Evolutionary conservation across 2,797 vertebrate genomes (phyloP).

Genomic region (Premnoplex brunnescens): DNA sequence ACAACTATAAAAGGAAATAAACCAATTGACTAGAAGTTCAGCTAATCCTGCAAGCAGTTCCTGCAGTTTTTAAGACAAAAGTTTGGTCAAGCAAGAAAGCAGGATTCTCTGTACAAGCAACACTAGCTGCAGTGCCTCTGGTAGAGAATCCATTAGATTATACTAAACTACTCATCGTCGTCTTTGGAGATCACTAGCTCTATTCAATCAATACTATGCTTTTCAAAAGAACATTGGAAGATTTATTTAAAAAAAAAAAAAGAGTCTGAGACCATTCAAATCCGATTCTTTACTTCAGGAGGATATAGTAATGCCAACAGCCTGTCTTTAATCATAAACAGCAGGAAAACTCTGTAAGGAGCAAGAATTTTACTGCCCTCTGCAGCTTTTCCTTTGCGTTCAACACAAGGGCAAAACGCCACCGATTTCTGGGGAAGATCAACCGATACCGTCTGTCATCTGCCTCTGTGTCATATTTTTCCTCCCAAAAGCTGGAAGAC

Average conservation of each 20-base stretch:
- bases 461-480: background rate
- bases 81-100: background rate
- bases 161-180: background rate
- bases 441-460: background rate
- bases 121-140: background rate
- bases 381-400: slow-evolving; percentile 42
- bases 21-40: background rate
- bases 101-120: background rate
- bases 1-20: background rate
- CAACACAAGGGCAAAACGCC: slow-evolving; percentile 26
- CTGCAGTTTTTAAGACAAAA: slow-evolving; percentile 31
- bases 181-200: background rate
- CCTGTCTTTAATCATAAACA: background rate
- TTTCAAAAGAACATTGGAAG: background rate
- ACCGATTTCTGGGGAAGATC: background rate
- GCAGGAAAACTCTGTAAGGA: slow-evolving; percentile 18
- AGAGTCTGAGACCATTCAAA: background rate
- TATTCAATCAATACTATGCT: background rate
- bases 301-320: background rate
- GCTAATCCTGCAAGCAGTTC: background rate
- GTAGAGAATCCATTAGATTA: background rate
- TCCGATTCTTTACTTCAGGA: background rate
- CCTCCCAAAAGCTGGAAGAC: background rate
- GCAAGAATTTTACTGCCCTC: slow-evolving; percentile 64
- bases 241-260: background rate